A percentile compares a stretch with the other conserved stretches of the same genome.
phyloP scores from a whole-genome alignment of 2,888 invertebrate genomes.

The Chirona hameri region DNA sequence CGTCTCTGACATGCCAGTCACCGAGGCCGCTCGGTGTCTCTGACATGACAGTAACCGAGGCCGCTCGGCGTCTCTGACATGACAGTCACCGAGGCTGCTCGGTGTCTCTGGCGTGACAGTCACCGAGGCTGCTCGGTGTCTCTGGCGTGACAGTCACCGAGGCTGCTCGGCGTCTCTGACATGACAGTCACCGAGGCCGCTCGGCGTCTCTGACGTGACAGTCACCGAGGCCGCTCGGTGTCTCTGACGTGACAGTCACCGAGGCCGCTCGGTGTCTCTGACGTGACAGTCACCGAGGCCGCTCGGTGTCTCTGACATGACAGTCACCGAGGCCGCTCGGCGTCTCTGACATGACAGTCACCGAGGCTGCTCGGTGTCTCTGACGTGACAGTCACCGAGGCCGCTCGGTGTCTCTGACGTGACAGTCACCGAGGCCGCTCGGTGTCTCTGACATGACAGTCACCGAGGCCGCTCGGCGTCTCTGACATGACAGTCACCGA shows the following conservation, averaged over 20 bases:
- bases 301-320: constrained; percentile 82
- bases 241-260: too few relatives aligned
- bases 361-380: too few relatives aligned
- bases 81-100: constrained; percentile 56
- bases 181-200: constrained; percentile 51
- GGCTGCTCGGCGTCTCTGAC: too few relatives aligned
- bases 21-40: not conserved
- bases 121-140: not conserved
- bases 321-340: constrained; percentile 49
- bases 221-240: constrained; percentile 45
- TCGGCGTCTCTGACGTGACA: constrained; percentile 83
- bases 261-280: too few relatives aligned
- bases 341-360: too few relatives aligned
- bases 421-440: constrained; percentile 57
- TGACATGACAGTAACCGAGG: too few relatives aligned
- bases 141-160: too few relatives aligned
- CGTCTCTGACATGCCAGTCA: constrained; percentile 78
- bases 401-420: constrained; percentile 82
- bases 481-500: too few relatives aligned
- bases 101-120: constrained; percentile 82
- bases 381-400: constrained; percentile 27
- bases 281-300: constrained; percentile 50
- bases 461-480: too few relatives aligned
- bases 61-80: too few relatives aligned
- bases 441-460: too few relatives aligned